Base-by-base conservation (phyloP, 2,797 vertebrate species). In the Naso thynnoides region DNA sequence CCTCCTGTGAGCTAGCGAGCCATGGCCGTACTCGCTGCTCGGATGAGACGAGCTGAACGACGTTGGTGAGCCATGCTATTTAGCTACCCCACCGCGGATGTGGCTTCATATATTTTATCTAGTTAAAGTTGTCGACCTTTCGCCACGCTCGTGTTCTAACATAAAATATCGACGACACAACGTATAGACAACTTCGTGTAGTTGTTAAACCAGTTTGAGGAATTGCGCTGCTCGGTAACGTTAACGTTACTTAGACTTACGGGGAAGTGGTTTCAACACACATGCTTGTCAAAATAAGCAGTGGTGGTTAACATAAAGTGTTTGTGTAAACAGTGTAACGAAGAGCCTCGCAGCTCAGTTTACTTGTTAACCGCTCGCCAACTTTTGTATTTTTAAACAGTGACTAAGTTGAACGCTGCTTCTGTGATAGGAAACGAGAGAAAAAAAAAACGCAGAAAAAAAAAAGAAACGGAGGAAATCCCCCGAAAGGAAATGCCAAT, bases 401-500 rank as follows among this genome's bases (percentile, higher is more conserved):
- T 42, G 72, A 64, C 72, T 76, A 36, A 36, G 33, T 36, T 11
- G 3, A 70, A 83, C 80, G 83, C 84, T 76, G 76, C 76, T 85
- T 84, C 78, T 86, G 88, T 77, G 74, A 76, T 84, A 78, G 87
- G 75, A 89, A 88, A 84, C 81, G 81, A 85, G 84, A 85, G 75
- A 47, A 47, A 26, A 81, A 86, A 81, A n/a, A 36, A 71, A 69
- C 36, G 52, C 26, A 57, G 41, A 24, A 44, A 64, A 71, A 55
- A 60, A 74, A 82, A 84, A 83, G 77, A 90, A 89, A 88, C 85
- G 59, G 85, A 92, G 87, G 90, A 92, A 94, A 91, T 87, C 87
- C 87, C 93, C 93, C 82, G 75, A 87, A 94, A 95, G 94, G 93
- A 94, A 90, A 95, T 96, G 95, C 95, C 94, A 90, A 93, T 95